Conservation (phyloP, 2,113 vertebrate genomes). For the Sylvietta virens region DNA sequence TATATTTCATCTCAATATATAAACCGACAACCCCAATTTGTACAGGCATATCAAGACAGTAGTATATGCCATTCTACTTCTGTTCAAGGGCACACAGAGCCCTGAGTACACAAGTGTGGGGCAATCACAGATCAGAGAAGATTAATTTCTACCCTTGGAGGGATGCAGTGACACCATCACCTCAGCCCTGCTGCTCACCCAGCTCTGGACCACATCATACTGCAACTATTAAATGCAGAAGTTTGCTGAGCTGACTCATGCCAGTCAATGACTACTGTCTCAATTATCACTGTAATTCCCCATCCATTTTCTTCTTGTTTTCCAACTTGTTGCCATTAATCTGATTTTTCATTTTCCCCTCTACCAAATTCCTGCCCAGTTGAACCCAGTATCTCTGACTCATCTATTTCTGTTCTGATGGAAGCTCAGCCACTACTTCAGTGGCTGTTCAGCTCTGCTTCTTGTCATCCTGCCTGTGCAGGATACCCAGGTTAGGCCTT, state of each 20-base stretch:
- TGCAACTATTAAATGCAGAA: background rate
- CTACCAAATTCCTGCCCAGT: background rate
- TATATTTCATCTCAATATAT: background rate
- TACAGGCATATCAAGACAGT: background rate
- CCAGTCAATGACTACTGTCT: background rate
- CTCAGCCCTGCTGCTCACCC: background rate
- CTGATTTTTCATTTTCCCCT: background rate
- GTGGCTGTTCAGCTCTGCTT: background rate
- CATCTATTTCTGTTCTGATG: background rate
- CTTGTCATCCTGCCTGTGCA: background rate
- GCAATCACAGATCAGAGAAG: background rate
- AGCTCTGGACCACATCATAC: background rate
- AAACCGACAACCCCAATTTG: background rate
- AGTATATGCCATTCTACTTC: background rate
- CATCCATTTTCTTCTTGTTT: background rate
- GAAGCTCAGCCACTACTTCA: background rate
- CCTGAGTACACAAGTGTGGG: background rate
- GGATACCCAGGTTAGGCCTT: accelerated
- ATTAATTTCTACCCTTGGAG: background rate
- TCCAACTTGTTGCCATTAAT: background rate
- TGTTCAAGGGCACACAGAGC: background rate
- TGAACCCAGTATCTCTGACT: background rate
- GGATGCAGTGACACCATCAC: background rate
- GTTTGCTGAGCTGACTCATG: background rate
- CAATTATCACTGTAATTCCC: background rate